Base-by-base conservation (phyloP, 2,113 vertebrate species). In the Bucco capensis region DNA sequence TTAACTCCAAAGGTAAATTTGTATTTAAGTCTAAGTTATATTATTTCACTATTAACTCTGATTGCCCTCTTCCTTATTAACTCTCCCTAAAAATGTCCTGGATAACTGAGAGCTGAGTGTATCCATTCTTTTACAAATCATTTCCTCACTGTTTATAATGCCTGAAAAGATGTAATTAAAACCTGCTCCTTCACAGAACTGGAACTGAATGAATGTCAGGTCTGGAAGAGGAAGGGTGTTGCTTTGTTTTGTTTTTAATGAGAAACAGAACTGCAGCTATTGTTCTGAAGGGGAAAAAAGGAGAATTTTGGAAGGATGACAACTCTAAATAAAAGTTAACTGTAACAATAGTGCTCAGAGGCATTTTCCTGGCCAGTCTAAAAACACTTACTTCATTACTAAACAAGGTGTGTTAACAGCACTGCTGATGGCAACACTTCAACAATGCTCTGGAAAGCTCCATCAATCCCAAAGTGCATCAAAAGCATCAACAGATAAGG, bases 151-250 rank as follows among this genome's bases (percentile, higher is more conserved):
- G 87, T 84, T 90, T 88, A 91, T 76, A 81, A 91, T 49, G 85
- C 91, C 74, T 89, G 89, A 81, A 96, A 91, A 79, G 50, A 83
- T 8, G 17, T 37, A 82, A 96, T 86, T 94, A 91, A 93, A 91
- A 73, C 57, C 49, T 54, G 64, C 46, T 86, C 75, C 84, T 89
- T 62, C 42, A 75, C 8, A 87, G 82, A 93, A 86, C 61, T 1
- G 9, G n/a, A 89, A 78, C 86, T 90, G 90, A 95, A 95, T 88
- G 83, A 94, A 94, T 71, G 82, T 88, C 76, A 87, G 80, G 91
- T 80, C 79, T 87, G 83, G 90, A 95, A 95, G 58, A 85, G 94
- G 95, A 96, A 95, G 94, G 95, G 94, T 95, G 93, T 95, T 94
- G 90, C 79, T 95, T 88, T 95, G 83, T 88, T 95, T 95, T 89